A percentile compares a stretch with the other conserved stretches of the same genome.
Evolutionary conservation across 1,140 invertebrate species (phyloP).

Genomic region (Aphelinus atriplicis): DNA sequence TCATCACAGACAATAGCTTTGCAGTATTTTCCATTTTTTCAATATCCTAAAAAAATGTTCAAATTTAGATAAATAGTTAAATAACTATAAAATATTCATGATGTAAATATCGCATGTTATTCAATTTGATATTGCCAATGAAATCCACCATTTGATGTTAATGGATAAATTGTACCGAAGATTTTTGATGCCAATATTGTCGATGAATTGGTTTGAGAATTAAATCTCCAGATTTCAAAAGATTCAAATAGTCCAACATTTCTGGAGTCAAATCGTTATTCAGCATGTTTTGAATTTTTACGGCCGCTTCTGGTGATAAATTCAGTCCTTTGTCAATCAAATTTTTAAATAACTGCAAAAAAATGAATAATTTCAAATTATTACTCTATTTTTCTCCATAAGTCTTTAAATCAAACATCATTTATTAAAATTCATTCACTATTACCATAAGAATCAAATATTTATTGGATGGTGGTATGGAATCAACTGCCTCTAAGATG

Average conservation of each 20-base stretch:
- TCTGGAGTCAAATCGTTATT: neutral
- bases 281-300: neutral
- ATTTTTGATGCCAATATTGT: neutral
- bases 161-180: neutral
- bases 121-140: too few species aligned
- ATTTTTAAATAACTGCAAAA: slow-evolving; percentile 21
- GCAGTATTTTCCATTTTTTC: slow-evolving; percentile 10
- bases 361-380: neutral
- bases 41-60: slow-evolving; percentile 3
- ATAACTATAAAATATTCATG: neutral
- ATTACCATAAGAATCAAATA: slow-evolving; percentile 16
- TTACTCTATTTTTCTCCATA: too few species aligned
- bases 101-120: neutral
- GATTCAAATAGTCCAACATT: neutral
- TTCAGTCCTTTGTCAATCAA: slow-evolving; percentile 3
- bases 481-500: slow-evolving; percentile 5
- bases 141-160: neutral
- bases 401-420: too few species aligned
- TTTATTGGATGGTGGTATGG: neutral
- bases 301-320: slow-evolving; percentile 1
- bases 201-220: slow-evolving; percentile 10
- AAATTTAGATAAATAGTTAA: too few species aligned
- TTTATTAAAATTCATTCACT: neutral
- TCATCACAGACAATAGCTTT: neutral
- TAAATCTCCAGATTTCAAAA: slow-evolving; percentile 1